Percentiles rank a stretch among this genome's conserved stretches.
These are phyloP conservation scores for Tridacna crocea DNA, from an alignment of 2,888 invertebrate genomes.

Conservation along the genomic window DNA sequence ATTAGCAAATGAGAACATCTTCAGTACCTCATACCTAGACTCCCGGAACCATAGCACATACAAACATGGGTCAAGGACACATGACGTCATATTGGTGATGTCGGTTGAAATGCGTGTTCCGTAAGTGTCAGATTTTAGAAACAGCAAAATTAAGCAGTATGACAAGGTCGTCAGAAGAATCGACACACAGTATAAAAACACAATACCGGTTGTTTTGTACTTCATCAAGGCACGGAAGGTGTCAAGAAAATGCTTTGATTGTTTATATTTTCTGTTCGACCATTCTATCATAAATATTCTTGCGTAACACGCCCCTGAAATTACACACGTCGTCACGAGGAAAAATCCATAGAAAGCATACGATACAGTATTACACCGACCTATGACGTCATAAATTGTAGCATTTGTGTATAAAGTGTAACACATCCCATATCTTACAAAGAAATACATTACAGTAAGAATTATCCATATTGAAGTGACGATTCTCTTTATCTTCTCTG, in stretches of 20 bases:
- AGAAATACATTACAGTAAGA: constrained; percentile 20
- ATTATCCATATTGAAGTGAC: constrained; percentile 29
- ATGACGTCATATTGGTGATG: constrained; percentile 10
- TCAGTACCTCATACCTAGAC: constrained; percentile 12
- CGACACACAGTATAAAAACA: constrained; percentile 36
- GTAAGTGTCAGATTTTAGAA: constrained; percentile 6
- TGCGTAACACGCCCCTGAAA: constrained; percentile 24
- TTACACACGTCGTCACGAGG: constrained; percentile 1
- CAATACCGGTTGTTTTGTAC: constrained; percentile 40
- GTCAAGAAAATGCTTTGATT: neutral
- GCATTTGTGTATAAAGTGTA: constrained; percentile 5
- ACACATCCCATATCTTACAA: constrained; percentile 32
- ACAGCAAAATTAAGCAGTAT: constrained; percentile 19
- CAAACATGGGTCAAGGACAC: constrained; percentile 19
- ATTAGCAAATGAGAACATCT: constrained; percentile 11
- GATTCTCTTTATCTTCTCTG: constrained; percentile 5
- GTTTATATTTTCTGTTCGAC: neutral
- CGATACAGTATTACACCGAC: constrained; percentile 29
- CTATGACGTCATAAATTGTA: constrained; percentile 33
- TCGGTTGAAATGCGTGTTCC: neutral
- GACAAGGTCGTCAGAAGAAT: constrained; percentile 25
- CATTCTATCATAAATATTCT: constrained; percentile 38
- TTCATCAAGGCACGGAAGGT: constrained; percentile 13
- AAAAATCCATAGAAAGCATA: constrained; percentile 25
- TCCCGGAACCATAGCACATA: constrained; percentile 26